Evolutionary conservation across 1,140 invertebrate genomes (phyloP).

Genomic region (Leptopilina boulardi): DNA sequence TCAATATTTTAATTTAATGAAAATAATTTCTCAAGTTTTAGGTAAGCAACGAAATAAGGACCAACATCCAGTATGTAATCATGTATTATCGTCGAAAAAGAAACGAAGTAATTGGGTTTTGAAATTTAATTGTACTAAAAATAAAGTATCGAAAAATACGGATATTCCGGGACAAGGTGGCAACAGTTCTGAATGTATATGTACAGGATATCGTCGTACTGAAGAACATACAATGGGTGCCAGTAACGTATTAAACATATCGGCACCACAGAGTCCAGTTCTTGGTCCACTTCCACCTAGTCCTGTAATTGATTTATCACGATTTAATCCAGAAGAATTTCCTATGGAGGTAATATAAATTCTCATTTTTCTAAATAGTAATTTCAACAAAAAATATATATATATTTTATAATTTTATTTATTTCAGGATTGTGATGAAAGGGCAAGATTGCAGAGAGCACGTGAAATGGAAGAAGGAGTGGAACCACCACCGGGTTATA

Average conservation of each 20-base stretch:
- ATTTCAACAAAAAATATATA: not conserved
- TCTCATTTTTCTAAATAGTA: not conserved
- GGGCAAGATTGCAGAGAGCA: slow-evolving; percentile 81
- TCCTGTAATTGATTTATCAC: slow-evolving; percentile 78
- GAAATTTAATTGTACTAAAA: slow-evolving; percentile 79
- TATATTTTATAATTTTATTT: slow-evolving; percentile 36
- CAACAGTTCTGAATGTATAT: slow-evolving; percentile 78
- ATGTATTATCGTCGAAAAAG: slow-evolving; percentile 74
- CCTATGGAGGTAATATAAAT: slow-evolving; percentile 73
- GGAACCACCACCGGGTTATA: slow-evolving; percentile 81
- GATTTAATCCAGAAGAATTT: slow-evolving; percentile 80
- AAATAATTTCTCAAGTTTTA: slow-evolving; percentile 42
- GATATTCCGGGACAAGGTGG: slow-evolving; percentile 73
- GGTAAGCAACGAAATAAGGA: slow-evolving; percentile 73
- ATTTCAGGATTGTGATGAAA: slow-evolving; percentile 82
- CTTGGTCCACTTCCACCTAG: slow-evolving; percentile 68
- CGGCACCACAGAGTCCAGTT: slow-evolving; percentile 67
- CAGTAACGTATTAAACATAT: slow-evolving; percentile 75
- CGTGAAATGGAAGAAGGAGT: slow-evolving; percentile 87
- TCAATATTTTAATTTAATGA: not conserved
- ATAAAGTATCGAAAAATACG: slow-evolving; percentile 75
- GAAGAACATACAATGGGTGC: slow-evolving; percentile 77
- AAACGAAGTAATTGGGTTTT: slow-evolving; percentile 80
- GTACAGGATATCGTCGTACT: slow-evolving; percentile 79
- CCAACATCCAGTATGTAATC: slow-evolving; percentile 71